Percentiles rank a stretch among this genome's conserved stretches.
These are phyloP conservation scores for Capra hircus DNA, from an alignment of 2,113 vertebrate species.

Conservation along the genomic window DNA sequence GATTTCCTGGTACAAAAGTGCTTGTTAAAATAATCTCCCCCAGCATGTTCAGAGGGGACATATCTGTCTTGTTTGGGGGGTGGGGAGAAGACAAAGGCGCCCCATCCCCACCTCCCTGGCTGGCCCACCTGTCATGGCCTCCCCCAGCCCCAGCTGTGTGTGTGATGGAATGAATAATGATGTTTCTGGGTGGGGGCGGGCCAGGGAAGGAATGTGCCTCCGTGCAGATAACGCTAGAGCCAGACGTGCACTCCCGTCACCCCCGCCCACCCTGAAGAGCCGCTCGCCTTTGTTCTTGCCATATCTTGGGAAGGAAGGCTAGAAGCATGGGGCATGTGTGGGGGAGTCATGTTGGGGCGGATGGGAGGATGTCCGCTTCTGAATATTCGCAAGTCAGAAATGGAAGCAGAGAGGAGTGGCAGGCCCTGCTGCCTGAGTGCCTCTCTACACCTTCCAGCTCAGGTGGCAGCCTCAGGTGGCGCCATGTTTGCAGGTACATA, in stretches of 20 bases:
- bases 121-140: constrained; percentile 51
- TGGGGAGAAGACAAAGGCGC: background rate
- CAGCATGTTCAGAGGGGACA: constrained; percentile 72
- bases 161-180: constrained; percentile 53
- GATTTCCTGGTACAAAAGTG: constrained; percentile 91
- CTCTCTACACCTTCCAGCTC: background rate
- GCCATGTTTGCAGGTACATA: background rate
- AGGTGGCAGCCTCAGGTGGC: background rate
- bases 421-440: background rate
- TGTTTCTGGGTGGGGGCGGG: background rate
- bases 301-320: background rate
- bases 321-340: background rate
- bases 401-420: background rate
- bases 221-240: background rate
- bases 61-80: constrained; percentile 67
- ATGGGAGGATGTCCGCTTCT: background rate
- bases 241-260: background rate
- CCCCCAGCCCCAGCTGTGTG: constrained; percentile 48
- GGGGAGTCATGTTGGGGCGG: background rate
- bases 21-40: constrained; percentile 84
- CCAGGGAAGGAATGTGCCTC: constrained; percentile 8
- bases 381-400: background rate
- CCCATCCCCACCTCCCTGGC: constrained; percentile 34
- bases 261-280: background rate
- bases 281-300: constrained; percentile 16